Evolutionary conservation across 2,888 invertebrate genomes (phyloP).

Genomic region (Galerucella pusilla): DNA sequence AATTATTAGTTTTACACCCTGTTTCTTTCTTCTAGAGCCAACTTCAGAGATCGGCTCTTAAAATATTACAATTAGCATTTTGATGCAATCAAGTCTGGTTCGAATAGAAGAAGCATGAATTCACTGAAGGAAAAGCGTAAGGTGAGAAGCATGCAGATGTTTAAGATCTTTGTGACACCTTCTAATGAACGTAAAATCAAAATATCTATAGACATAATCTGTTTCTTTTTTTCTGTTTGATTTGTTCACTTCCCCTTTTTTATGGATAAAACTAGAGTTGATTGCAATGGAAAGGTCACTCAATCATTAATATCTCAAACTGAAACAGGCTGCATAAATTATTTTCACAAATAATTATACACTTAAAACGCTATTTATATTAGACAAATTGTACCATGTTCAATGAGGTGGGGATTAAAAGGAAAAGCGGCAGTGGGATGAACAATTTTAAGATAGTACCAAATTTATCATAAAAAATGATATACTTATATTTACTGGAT

Average conservation of each 20-base stretch:
- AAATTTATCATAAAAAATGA: too few species aligned
- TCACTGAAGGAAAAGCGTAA: background rate
- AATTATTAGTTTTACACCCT: conserved; percentile 15
- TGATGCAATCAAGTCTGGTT: background rate
- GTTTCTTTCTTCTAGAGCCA: background rate
- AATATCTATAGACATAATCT: too few species aligned
- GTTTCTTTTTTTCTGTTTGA: background rate
- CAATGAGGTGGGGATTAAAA: background rate
- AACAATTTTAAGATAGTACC: too few species aligned
- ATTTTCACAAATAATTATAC: background rate
- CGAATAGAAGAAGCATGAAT: background rate
- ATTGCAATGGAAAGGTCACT: background rate
- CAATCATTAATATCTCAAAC: background rate
- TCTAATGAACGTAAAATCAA: too few species aligned
- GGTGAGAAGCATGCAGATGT: too few species aligned
- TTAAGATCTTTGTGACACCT: too few species aligned
- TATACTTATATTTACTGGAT: too few species aligned
- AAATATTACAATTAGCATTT: background rate
- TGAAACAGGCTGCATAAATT: background rate
- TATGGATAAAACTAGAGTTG: background rate
- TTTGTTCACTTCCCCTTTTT: background rate
- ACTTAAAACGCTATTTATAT: background rate
- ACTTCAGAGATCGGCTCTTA: background rate
- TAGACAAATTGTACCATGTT: background rate
- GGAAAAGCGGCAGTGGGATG: background rate